Conservation (phyloP, 2,113 vertebrate genomes). For the Eupsittula cactorum region DNA sequence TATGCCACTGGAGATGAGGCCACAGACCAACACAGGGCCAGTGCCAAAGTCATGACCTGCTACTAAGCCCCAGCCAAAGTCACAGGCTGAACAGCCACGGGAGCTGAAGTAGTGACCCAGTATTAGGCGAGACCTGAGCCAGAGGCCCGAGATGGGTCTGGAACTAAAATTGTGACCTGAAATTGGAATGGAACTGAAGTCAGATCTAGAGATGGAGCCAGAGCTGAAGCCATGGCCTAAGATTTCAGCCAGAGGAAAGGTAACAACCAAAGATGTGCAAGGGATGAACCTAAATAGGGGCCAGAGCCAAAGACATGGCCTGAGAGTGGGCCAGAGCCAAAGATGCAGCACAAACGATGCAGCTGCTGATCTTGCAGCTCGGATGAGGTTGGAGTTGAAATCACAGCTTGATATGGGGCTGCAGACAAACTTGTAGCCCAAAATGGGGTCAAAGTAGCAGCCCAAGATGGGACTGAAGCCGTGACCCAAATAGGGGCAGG, state of each 20-base stretch:
- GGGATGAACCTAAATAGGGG: not conserved
- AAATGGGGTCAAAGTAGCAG: not conserved
- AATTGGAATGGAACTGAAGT: not conserved
- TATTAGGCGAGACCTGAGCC: not conserved
- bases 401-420: not conserved
- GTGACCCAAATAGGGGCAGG: not conserved
- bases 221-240: not conserved
- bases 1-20: not conserved
- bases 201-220: not conserved
- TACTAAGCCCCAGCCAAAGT: not conserved
- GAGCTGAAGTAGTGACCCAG: not conserved
- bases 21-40: not conserved
- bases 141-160: not conserved
- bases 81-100: not conserved
- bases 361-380: not conserved
- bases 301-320: not conserved
- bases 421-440: not conserved
- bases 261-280: not conserved
- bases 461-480: not conserved
- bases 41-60: not conserved
- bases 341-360: not conserved
- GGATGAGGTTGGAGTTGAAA: not conserved
- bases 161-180: not conserved
- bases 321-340: not conserved
- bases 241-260: not conserved